Evolutionary conservation across 2,797 vertebrate species (phyloP), one percentile per base, ranked within the genome.

Genomic region (Pseudotriccus pelzelni): DNA sequence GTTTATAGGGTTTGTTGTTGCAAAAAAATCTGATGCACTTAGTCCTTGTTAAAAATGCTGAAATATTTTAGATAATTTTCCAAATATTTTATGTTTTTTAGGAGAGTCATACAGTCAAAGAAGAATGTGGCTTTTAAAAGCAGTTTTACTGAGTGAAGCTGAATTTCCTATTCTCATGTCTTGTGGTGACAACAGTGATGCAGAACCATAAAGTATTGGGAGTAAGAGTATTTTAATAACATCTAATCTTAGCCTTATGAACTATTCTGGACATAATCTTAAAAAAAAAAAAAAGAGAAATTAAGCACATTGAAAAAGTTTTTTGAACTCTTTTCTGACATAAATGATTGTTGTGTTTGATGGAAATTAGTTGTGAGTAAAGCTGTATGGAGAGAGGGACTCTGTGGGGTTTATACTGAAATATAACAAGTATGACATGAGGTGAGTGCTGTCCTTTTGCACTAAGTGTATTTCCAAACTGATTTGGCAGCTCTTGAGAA

Each of bases 161-260:
- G 25, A 82, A 68, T 82, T 84, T 95, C 46, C 44, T 88, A 10
- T 86, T 95, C 73, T 82, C 50, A 5, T 75, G 30, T 89, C 90
- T 93, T 69, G 34, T 78, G 58, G 39, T 93, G 87, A 89, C 55
- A 90, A 23, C 32, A 96, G 43, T 89, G 96, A 86, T 37, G 62
- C 47, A 94, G 72, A 97, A 92, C 18, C 49, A 56, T 87, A 43
- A 94, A 90, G 74, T 84, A 87, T 75, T 97, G 92, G 27, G 52
- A 93, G 69, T 72, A 69, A 93, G 96, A 92, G 85, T 82, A 78
- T 83, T 83, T 72, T 82, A 76, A 64, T 85, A 94, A 91, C 39
- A 74, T 27, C 27, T 86, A n/a, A 36, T 75, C 44, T 47, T 69
- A 52, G 32, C 78, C 44, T 58, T 63, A 32, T 27, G 8, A 77